Percentiles rank a stretch among this genome's conserved stretches.
phyloP scores from a whole-genome alignment of 2,113 vertebrate genomes.

The Brachypodius melanocephalos region DNA sequence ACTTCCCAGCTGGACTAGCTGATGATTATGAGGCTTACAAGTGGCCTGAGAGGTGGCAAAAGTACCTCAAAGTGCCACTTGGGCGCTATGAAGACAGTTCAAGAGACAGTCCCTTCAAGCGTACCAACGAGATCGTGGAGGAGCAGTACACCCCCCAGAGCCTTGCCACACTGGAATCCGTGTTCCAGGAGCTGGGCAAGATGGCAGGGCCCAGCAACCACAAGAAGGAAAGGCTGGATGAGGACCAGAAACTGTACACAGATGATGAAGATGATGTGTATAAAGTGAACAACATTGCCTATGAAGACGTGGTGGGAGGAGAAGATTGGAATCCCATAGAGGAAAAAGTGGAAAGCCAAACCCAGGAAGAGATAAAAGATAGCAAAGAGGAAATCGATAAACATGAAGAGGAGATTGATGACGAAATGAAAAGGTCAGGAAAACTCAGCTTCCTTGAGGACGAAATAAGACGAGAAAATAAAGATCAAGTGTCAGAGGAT shows the following conservation, averaged over 20 bases:
- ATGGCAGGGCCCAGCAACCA: slow-evolving; percentile 72
- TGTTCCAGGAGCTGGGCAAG: slow-evolving; percentile 92
- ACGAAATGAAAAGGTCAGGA: slow-evolving; percentile 81
- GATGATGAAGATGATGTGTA: slow-evolving; percentile 85
- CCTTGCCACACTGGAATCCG: slow-evolving; percentile 89
- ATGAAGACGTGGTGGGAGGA: slow-evolving; percentile 84
- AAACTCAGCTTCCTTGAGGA: slow-evolving; percentile 66
- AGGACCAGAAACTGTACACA: slow-evolving; percentile 79
- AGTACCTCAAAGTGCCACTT: slow-evolving; percentile 75
- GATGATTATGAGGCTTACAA: slow-evolving; percentile 84
- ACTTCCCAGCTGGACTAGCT: slow-evolving; percentile 46
- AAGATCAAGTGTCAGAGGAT: slow-evolving; percentile 78
- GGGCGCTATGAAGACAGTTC: slow-evolving; percentile 85
- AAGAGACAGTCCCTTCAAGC: slow-evolving; percentile 86
- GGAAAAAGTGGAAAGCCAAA: slow-evolving; percentile 84
- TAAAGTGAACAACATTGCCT: slow-evolving; percentile 82
- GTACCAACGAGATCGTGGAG: slow-evolving; percentile 92
- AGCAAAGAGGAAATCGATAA: slow-evolving; percentile 79
- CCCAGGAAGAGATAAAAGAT: slow-evolving; percentile 85
- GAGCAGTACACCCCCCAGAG: slow-evolving; percentile 94
- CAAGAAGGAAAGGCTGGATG: slow-evolving; percentile 80
- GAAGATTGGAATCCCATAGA: slow-evolving; percentile 86
- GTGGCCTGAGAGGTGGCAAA: slow-evolving; percentile 74
- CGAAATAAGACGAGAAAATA: slow-evolving; percentile 68
- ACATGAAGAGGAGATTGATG: slow-evolving; percentile 73